Percentiles rank a stretch among this genome's conserved stretches.
phyloP scores from a whole-genome alignment of 2,797 vertebrate species.

The Huso huso region DNA sequence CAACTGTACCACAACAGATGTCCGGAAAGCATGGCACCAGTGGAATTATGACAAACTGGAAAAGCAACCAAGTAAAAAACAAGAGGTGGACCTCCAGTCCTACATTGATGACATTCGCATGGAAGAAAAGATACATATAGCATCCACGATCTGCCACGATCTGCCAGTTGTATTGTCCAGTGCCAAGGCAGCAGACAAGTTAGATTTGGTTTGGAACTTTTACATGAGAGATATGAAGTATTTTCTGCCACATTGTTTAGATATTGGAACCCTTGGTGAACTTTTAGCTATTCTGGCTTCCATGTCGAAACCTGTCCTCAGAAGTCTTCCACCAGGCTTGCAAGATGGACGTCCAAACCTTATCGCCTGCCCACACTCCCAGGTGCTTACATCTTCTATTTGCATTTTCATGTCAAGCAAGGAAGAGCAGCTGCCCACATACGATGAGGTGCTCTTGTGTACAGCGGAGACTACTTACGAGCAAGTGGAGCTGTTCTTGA shows the following conservation, averaged over 20 bases:
- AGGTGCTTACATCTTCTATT: conserved; percentile 52
- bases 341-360: conserved; percentile 54
- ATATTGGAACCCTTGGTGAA: conserved; percentile 65
- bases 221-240: conserved; percentile 64
- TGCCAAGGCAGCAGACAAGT: conserved; percentile 30
- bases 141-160: conserved; percentile 17
- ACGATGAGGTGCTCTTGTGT: conserved; percentile 64
- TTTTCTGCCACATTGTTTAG: conserved; percentile 67
- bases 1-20: conserved; percentile 51
- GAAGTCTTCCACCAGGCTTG: conserved; percentile 33
- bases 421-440: conserved; percentile 53
- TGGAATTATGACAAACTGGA: conserved; percentile 57
- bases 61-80: conserved; percentile 39
- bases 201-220: conserved; percentile 65
- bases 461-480: conserved; percentile 49
- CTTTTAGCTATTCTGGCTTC: conserved; percentile 60
- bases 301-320: conserved; percentile 6
- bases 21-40: conserved; percentile 45
- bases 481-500: conserved; percentile 61
- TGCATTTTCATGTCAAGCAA: conserved; percentile 58
- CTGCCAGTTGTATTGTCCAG: conserved; percentile 31
- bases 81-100: conserved; percentile 59
- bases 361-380: conserved; percentile 48
- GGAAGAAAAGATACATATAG: conserved; percentile 14
- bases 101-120: conserved; percentile 39